These are phyloP conservation scores for Neoscelio sp. DNA, from an alignment of 2,888 invertebrate species.

Conservation along the genomic window DNA sequence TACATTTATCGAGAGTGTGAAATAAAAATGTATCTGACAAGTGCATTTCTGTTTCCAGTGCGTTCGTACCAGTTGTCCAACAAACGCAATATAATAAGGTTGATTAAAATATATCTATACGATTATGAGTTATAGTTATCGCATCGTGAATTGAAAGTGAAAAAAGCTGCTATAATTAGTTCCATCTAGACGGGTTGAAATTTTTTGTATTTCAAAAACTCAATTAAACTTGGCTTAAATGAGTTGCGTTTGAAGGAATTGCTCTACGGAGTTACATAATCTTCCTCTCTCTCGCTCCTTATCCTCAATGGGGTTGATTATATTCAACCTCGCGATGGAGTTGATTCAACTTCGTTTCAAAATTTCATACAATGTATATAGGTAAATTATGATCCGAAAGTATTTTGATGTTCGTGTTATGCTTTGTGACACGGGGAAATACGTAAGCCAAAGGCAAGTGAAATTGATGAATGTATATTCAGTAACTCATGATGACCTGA, in stretches of 20 bases:
- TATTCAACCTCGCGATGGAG: background rate
- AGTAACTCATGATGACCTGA: slow-evolving; percentile 58
- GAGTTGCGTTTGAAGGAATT: background rate
- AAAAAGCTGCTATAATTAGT: no score
- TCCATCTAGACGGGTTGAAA: background rate
- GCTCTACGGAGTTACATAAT: slow-evolving; percentile 21
- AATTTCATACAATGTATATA: slow-evolving; percentile 1
- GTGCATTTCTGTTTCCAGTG: background rate
- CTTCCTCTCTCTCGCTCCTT: background rate
- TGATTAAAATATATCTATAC: no score
- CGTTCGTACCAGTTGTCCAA: no score
- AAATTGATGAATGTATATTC: slow-evolving; percentile 61
- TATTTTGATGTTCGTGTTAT: slow-evolving; percentile 20
- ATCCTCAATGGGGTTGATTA: slow-evolving; percentile 4
- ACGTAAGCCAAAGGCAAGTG: slow-evolving; percentile 47
- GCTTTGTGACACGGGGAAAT: slow-evolving; percentile 52
- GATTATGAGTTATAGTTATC: no score
- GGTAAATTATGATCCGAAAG: slow-evolving; percentile 39
- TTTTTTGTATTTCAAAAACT: background rate
- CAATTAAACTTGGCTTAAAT: slow-evolving; percentile 29
- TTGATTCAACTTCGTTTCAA: slow-evolving; percentile 8
- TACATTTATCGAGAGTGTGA: background rate
- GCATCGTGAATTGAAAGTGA: no score
- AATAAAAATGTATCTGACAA: slow-evolving; percentile 16
- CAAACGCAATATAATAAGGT: no score